A percentile compares a stretch with the other conserved stretches of the same genome.
Evolutionary conservation across 2,888 invertebrate species (phyloP).

Genomic region (Hylaea fasciaria): DNA sequence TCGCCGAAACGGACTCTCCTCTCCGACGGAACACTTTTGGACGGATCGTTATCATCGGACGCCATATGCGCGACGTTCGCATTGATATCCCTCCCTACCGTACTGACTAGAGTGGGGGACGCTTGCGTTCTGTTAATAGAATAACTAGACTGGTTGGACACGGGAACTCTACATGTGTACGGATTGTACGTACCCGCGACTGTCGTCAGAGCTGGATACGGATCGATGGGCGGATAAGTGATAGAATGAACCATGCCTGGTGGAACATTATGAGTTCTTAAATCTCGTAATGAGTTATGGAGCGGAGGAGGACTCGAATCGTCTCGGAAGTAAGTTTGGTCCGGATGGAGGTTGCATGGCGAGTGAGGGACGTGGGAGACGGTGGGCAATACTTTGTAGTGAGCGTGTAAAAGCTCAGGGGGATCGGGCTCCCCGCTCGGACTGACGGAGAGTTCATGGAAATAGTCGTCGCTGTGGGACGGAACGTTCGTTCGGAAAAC

Average conservation of each 20-base stretch:
- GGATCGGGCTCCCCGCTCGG: conserved; percentile 68
- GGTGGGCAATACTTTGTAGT: conserved; percentile 74
- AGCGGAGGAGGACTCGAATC: conserved; percentile 52
- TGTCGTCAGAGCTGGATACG: conserved; percentile 78
- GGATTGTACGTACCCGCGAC: conserved; percentile 81
- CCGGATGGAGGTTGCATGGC: conserved; percentile 77
- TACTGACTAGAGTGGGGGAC: conserved; percentile 60
- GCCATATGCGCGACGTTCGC: conserved; percentile 67
- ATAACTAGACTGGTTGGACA: conserved; percentile 58
- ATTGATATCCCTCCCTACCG: conserved; percentile 70
- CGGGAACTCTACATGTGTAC: conserved; percentile 73
- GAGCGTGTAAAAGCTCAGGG: conserved; percentile 77
- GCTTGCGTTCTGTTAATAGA: conserved; percentile 57
- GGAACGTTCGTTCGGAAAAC: conserved; percentile 66
- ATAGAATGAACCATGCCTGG: conserved; percentile 75
- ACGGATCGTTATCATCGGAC: conserved; percentile 60
- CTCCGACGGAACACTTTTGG: conserved; percentile 76
- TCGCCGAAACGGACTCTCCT: conserved; percentile 82
- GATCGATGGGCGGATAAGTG: conserved; percentile 77
- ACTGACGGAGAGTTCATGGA: conserved; percentile 69
- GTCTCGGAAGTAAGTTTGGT: conserved; percentile 64
- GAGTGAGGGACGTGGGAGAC: conserved; percentile 80
- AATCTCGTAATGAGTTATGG: conserved; percentile 68
- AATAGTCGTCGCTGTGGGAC: conserved; percentile 58
- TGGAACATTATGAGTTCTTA: conserved; percentile 64